Percentiles rank a stretch among this genome's conserved stretches.
Evolutionary conservation across 2,797 vertebrate genomes (phyloP).

Genomic region (Cyclopterus lumpus): DNA sequence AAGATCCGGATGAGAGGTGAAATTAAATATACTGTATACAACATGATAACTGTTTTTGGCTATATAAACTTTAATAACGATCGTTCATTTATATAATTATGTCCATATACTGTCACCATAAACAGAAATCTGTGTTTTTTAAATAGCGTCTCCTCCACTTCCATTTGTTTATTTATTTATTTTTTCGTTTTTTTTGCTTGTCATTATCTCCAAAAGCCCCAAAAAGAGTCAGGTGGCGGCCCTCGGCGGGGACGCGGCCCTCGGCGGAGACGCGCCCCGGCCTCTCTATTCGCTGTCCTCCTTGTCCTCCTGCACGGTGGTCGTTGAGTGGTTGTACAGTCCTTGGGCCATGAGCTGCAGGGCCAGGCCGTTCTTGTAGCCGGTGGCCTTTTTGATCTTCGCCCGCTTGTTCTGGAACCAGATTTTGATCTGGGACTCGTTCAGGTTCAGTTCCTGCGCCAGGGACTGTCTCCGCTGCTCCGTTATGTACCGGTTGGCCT

Average conservation of each 20-base stretch:
- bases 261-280: conserved; percentile 38
- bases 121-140: conserved; percentile 88
- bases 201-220: conserved; percentile 51
- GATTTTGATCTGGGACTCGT: conserved; percentile 98
- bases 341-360: conserved; percentile 99
- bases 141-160: conserved; percentile 84
- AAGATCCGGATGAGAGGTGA: conserved; percentile 75
- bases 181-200: conserved; percentile 3
- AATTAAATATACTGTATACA: conserved; percentile 95
- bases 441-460: conserved; percentile 96
- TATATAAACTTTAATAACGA: conserved; percentile 94
- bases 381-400: conserved; percentile 96
- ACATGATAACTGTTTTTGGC: conserved; percentile 96
- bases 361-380: conserved; percentile 95
- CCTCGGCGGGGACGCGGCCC: conserved; percentile 33
- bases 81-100: conserved; percentile 87
- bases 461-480: conserved; percentile 95
- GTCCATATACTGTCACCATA: conserved; percentile 92
- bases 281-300: conserved; percentile 90
- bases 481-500: conserved; percentile 97
- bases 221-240: conserved; percentile 29
- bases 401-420: conserved; percentile 99
- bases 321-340: conserved; percentile 98
- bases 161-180: conserved; percentile 40
- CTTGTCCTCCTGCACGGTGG: conserved; percentile 95